These are phyloP conservation scores for Tetramorium simillimum DNA, from an alignment of 1,140 invertebrate genomes.

Conservation along the genomic window DNA sequence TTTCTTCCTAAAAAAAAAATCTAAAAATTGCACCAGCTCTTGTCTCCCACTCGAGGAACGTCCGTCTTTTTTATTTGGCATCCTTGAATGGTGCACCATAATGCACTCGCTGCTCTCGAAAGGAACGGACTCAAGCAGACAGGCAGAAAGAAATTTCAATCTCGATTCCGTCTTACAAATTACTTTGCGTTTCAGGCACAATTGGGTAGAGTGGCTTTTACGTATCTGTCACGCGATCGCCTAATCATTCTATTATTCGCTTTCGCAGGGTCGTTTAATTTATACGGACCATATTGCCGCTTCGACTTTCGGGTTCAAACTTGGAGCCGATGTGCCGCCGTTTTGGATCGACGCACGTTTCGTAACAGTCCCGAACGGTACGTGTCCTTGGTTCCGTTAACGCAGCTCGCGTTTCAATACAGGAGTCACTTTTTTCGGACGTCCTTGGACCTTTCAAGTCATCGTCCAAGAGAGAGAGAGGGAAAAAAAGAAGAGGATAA, in stretches of 20 bases:
- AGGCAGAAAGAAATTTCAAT: background rate
- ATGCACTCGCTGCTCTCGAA: background rate
- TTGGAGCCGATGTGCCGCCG: slow-evolving; percentile 4
- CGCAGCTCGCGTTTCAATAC: background rate
- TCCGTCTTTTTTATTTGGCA: too few species aligned
- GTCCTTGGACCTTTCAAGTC: background rate
- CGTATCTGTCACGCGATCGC: background rate
- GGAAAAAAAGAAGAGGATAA: background rate
- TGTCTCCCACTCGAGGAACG: too few species aligned
- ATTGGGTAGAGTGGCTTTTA: background rate
- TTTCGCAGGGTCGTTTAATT: background rate
- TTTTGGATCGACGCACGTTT: slow-evolving; percentile 9
- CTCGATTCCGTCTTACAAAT: background rate
- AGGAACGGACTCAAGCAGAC: background rate
- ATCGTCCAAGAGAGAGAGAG: background rate
- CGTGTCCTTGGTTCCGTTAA: slow-evolving; percentile 46
- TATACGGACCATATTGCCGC: too few species aligned
- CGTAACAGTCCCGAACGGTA: slow-evolving; percentile 12
- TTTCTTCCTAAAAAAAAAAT: too few species aligned
- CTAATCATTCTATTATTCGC: background rate
- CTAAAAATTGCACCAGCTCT: too few species aligned
- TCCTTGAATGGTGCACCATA: too few species aligned
- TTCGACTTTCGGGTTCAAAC: background rate
- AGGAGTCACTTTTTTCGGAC: background rate
- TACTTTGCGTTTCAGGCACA: background rate